phyloP scores from a whole-genome alignment of 2,113 vertebrate species.

The Perognathus longimembris region DNA sequence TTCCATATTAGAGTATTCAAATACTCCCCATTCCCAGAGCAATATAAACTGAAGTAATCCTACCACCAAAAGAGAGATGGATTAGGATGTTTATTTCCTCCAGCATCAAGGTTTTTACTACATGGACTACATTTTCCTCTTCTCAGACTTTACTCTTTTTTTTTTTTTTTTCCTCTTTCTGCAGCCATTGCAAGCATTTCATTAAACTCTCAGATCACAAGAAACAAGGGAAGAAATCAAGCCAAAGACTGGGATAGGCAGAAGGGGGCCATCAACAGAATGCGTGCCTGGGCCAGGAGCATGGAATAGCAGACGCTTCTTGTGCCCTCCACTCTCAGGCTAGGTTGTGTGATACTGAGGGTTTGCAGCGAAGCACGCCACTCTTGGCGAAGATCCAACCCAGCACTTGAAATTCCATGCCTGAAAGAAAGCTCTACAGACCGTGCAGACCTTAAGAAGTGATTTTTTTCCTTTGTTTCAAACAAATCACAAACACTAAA shows the following conservation, averaged over 20 bases:
- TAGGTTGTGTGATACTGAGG: rapidly evolving
- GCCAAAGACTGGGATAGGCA: neutral
- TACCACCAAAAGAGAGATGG: too few species aligned
- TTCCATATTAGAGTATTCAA: constrained; percentile 41
- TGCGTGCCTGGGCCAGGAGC: rapidly evolving
- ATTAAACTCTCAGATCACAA: constrained; percentile 3
- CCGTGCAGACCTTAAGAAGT: neutral
- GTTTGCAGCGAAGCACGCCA: neutral
- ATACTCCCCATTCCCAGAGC: neutral
- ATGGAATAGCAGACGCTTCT: rapidly evolving
- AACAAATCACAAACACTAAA: constrained; percentile 42
- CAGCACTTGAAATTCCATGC: neutral
- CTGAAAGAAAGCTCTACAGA: constrained; percentile 20
- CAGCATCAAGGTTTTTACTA: neutral
- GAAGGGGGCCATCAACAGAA: neutral
- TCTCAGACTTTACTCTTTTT: neutral
- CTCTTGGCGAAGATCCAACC: neutral
- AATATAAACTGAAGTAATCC: constrained; percentile 32
- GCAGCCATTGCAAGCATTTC: constrained; percentile 40
- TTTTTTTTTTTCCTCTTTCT: constrained; percentile 38
- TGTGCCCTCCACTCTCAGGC: neutral
- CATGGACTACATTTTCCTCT: neutral
- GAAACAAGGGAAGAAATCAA: neutral
- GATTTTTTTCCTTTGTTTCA: constrained; percentile 35
- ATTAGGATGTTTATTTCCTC: constrained; percentile 30